These are phyloP conservation scores for Coreoperca whiteheadi DNA, from an alignment of 2,113 vertebrate species.

Conservation along the genomic window DNA sequence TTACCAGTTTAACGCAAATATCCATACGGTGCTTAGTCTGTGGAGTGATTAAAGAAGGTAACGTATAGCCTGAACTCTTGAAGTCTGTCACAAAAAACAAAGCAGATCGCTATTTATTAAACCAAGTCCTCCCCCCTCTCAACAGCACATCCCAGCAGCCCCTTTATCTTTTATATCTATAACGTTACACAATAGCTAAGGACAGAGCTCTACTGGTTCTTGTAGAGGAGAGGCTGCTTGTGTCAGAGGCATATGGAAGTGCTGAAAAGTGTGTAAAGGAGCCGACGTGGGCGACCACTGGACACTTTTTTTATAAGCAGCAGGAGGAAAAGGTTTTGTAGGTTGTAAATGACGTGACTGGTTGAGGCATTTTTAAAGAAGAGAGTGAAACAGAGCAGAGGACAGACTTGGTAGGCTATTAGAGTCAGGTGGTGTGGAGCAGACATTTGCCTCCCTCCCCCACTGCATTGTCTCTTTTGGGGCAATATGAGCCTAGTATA, in stretches of 20 bases:
- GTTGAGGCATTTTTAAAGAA: constrained; percentile 73
- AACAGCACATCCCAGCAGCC: constrained; percentile 1
- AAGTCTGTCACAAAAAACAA: neutral
- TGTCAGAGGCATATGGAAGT: constrained; percentile 39
- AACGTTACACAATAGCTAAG: neutral
- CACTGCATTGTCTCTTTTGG: constrained; percentile 14
- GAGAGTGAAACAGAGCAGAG: constrained; percentile 42
- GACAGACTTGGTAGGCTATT: constrained; percentile 22
- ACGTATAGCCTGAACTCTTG: neutral
- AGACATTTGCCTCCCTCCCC: constrained; percentile 38
- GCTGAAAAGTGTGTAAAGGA: constrained; percentile 43
- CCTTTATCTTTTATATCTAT: neutral
- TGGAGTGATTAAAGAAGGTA: neutral
- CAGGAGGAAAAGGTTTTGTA: constrained; percentile 68
- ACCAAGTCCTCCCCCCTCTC: neutral
- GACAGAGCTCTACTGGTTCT: neutral
- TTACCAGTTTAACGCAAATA: neutral
- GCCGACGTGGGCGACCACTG: constrained; percentile 55
- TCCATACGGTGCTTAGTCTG: neutral
- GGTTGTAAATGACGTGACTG: constrained; percentile 76
- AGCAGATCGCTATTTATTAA: neutral
- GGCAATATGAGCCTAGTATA: constrained; percentile 7
- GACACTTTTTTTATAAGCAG: constrained; percentile 60
- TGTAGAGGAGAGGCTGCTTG: constrained; percentile 1
- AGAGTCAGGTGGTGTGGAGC: constrained; percentile 78